Evolutionary conservation across 2,888 invertebrate genomes (phyloP).

Genomic region (Xestia c-nigrum): DNA sequence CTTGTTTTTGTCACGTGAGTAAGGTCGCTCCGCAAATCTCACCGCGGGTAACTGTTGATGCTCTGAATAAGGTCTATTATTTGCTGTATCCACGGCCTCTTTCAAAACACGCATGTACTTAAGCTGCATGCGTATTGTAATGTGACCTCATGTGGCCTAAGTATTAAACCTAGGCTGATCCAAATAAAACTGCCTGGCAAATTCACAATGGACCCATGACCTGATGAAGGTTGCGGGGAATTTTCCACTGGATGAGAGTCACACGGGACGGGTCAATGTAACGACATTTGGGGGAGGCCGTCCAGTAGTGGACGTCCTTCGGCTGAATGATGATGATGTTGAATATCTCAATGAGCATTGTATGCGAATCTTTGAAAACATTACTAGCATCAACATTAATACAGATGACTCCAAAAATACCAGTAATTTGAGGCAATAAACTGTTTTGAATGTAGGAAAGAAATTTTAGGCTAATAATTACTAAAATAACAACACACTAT

Average conservation of each 20-base stretch:
- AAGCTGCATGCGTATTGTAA: no score
- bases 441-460: neutral
- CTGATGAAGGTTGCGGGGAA: no score
- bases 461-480: slow-evolving; percentile 20
- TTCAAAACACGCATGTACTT: neutral
- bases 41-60: neutral
- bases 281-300: no score
- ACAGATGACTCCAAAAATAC: neutral
- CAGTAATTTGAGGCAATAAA: neutral
- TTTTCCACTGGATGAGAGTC: no score
- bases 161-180: neutral
- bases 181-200: neutral
- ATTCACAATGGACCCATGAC: neutral
- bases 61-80: neutral
- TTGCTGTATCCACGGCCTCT: neutral
- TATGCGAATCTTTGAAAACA: neutral
- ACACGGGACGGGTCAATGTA: no score
- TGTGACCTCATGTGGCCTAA: no score
- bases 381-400: neutral
- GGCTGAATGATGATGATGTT: no score
- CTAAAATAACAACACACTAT: slow-evolving; percentile 25
- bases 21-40: neutral
- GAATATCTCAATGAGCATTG: no score
- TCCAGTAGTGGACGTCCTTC: no score
- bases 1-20: neutral